Base-by-base conservation (phyloP, 2,797 vertebrate species). In the Rachycentron canadum region DNA sequence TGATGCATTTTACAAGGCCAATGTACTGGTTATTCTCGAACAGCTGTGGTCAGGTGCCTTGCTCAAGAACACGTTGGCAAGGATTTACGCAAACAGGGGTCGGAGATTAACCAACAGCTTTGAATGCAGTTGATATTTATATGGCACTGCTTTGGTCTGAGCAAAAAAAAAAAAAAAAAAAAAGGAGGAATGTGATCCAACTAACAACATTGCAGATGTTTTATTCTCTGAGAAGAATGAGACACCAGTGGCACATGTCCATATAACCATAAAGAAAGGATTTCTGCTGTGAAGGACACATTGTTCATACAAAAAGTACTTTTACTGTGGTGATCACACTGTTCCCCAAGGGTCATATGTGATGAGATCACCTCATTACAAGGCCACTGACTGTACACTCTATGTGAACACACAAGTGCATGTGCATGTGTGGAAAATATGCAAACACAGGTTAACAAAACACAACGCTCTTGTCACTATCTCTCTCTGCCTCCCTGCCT, bases 321-420 rank as follows among this genome's bases (percentile, higher is more conserved):
- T 86, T 80, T 72, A 74, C 61, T 76, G 69, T 82, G 67, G 68
- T 88, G 86, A 90, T 87, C 85, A 86, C 65, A 75, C 67, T 89
- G 81, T 89, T 90, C 84, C 69, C 76, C 23, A 49, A 79, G 70
- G 79, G 74, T 84, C 77, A 71, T 73, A 63, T 71, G 74, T 85
- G 78, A 85, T 93, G 69, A 83, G 80, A 87, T 90, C 87, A 91
- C 60, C 52, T 81, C 58, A 69, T 82, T 86, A 71, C 73, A 85
- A 88, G 84, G 81, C 76, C 73, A 76, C 64, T 68, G 76, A 87
- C 79, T 63, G 61, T 79, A 69, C 53, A 72, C 52, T 73, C 45
- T 32, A 60, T 62, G 73, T 80, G 66, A 57, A 77, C 78, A 73
- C 76, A 74, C 68, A 76, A 84, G 69, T 65, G 43, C 55, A 63